These are phyloP conservation scores for Pardosa pseudoannulata DNA, from an alignment of 2,888 invertebrate species.

Conservation along the genomic window DNA sequence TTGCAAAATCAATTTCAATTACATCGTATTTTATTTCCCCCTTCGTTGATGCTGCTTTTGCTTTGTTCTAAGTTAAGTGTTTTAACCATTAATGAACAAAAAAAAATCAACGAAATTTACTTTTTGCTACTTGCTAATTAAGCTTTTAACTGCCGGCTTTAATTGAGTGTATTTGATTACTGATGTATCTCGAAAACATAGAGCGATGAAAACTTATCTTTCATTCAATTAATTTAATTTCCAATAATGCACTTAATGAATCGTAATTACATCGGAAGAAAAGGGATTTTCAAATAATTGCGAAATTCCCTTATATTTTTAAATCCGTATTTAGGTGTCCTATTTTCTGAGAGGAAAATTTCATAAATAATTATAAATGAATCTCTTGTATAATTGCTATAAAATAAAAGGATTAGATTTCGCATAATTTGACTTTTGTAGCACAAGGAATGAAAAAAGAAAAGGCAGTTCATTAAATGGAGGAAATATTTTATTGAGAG, in stretches of 20 bases:
- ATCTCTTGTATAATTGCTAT: too few species aligned
- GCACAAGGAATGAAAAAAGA: too few species aligned
- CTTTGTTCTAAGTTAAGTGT: background rate
- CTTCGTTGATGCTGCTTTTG: background rate
- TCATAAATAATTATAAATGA: too few species aligned
- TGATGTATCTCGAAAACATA: background rate
- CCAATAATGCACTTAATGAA: slow-evolving; percentile 8
- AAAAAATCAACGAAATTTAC: too few species aligned
- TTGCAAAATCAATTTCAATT: background rate
- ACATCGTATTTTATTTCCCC: background rate
- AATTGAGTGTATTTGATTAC: background rate
- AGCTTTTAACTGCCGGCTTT: slow-evolving; percentile 4
- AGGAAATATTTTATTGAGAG: too few species aligned
- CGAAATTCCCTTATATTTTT: too few species aligned
- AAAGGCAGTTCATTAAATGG: too few species aligned
- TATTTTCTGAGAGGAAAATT: too few species aligned
- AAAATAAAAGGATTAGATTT: too few species aligned
- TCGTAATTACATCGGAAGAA: background rate
- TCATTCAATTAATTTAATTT: slow-evolving; percentile 2
- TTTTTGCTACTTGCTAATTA: background rate
- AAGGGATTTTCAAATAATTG: background rate
- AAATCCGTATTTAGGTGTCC: too few species aligned
- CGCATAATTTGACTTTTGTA: too few species aligned
- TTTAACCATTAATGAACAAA: background rate
- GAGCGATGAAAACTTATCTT: background rate